Percentiles rank a stretch among this genome's conserved stretches.
These are phyloP conservation scores for Poecilia picta DNA, from an alignment of 2,797 vertebrate genomes.

Conservation along the genomic window DNA sequence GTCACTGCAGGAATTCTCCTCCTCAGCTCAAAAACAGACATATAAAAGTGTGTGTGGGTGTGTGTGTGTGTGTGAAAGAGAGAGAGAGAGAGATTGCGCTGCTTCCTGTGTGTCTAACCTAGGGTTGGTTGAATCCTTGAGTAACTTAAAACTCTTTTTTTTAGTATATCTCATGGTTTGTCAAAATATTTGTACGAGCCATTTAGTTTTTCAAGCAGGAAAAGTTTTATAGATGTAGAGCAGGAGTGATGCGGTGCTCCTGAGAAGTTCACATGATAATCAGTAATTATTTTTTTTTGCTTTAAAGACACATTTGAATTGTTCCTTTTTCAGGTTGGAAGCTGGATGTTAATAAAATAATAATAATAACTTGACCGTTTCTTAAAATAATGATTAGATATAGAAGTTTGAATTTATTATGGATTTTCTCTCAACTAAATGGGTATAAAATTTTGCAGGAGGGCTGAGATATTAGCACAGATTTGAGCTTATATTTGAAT, in stretches of 20 bases:
- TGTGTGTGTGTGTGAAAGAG: not conserved
- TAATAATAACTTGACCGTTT: not conserved
- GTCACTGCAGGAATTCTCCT: conserved; percentile 63
- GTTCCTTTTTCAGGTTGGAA: not conserved
- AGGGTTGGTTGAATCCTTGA: conserved; percentile 51
- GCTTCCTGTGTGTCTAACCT: conserved; percentile 40
- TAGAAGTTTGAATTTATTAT: not conserved
- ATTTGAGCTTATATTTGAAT: not conserved
- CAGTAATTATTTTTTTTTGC: not conserved
- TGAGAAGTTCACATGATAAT: not conserved
- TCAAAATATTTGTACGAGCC: conserved; percentile 51
- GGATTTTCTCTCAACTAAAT: not conserved
- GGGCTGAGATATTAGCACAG: not conserved
- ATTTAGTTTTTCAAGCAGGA: conserved; percentile 28
- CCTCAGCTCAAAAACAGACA: conserved; percentile 39
- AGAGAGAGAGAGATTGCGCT: conserved; percentile 1
- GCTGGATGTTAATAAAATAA: too few species aligned
- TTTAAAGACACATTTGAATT: not conserved
- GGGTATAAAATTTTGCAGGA: not conserved
- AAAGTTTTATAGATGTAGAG: conserved; percentile 48
- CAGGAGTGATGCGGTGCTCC: conserved; percentile 12
- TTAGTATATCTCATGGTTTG: conserved; percentile 29
- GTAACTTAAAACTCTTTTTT: conserved; percentile 35
- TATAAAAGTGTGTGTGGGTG: conserved; percentile 23
- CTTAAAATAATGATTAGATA: not conserved